Conservation (phyloP, 2,888 invertebrate genomes). For the Hypomecis punctinalis region DNA sequence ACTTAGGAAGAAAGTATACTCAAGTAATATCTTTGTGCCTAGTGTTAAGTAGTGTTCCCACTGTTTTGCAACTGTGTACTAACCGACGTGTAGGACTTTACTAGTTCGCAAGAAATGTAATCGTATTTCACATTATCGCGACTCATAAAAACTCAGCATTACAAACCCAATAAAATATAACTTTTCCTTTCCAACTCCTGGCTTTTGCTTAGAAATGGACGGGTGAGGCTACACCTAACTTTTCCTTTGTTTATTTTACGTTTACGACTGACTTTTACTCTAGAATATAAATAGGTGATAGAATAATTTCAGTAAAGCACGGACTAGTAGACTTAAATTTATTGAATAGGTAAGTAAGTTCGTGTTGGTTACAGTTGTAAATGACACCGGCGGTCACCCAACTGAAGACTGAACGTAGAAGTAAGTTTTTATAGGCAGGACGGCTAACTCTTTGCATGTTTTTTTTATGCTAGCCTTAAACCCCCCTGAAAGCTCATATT, state of each 20-base stretch:
- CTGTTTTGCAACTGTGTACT: constrained; percentile 33
- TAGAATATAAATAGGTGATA: constrained; percentile 19
- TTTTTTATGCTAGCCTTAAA: too few species aligned
- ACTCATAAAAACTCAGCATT: constrained; percentile 38
- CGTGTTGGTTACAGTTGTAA: neutral
- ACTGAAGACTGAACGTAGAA: too few species aligned
- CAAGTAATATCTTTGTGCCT: neutral
- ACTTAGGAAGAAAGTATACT: too few species aligned
- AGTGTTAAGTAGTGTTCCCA: too few species aligned
- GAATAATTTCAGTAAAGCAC: constrained; percentile 15
- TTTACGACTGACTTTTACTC: constrained; percentile 30
- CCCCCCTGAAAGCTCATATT: too few species aligned
- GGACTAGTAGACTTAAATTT: neutral
- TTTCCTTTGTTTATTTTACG: constrained; percentile 32
- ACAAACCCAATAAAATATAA: constrained; percentile 38
- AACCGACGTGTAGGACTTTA: constrained; percentile 39
- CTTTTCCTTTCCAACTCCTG: constrained; percentile 34
- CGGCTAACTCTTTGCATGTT: too few species aligned
- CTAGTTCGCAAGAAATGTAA: constrained; percentile 56
- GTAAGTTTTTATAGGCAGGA: too few species aligned
- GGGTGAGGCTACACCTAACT: constrained; percentile 29
- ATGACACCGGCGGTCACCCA: too few species aligned
- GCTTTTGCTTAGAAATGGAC: constrained; percentile 34
- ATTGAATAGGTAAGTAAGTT: neutral
- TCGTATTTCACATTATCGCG: constrained; percentile 51